Base-by-base conservation (phyloP, 2,113 vertebrate genomes). In the Pipa parva region DNA sequence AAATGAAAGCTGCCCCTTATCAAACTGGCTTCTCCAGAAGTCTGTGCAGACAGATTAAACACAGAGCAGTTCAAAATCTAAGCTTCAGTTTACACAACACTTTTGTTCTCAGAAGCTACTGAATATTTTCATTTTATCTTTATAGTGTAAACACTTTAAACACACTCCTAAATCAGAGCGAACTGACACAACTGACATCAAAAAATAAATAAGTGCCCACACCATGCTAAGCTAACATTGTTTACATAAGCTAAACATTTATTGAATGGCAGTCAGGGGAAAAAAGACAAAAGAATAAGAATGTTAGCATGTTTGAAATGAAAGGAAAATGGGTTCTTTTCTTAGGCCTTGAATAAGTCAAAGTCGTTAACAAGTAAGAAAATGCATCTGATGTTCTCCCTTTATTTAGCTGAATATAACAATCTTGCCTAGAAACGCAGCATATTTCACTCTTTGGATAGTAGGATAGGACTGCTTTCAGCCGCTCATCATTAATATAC, bases 141-240 rank as follows among this genome's bases (percentile, higher is more conserved):
- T 2, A 11, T 0, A 17, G 54, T 46, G 26, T 60, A 57, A 46
- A 33, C 25, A 11, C 45, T 63, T 67, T 57, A 63, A 54, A 63
- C 13, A n/a, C 15, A 33, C 25, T 64, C 36, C 12, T 52, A 46
- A 21, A 63, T 33, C 25, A 28, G n/a, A 61, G 21, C 25, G 10
- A 20, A 22, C 27, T 50, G 63, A 25, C 4, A 15, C 36, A 55
- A 50, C 29, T 60, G 57, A 69, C 59, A 50, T 55, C 15, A 25
- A 63, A 63, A 63, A 59, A 66, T 31, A 57, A 73, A 49, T 57
- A 58, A 24, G 39, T 48, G 54, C 54, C 54, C 52, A 24, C 54
- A 25, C 12, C 37, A 27, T 31, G 54, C 37, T 48, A 58, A 58
- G 54, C 54, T 36, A 57, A 66, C 63, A 66, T 49, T 58, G 54